Evolutionary conservation across 2,797 vertebrate species (phyloP).

Genomic region (Chrosomus eos): DNA sequence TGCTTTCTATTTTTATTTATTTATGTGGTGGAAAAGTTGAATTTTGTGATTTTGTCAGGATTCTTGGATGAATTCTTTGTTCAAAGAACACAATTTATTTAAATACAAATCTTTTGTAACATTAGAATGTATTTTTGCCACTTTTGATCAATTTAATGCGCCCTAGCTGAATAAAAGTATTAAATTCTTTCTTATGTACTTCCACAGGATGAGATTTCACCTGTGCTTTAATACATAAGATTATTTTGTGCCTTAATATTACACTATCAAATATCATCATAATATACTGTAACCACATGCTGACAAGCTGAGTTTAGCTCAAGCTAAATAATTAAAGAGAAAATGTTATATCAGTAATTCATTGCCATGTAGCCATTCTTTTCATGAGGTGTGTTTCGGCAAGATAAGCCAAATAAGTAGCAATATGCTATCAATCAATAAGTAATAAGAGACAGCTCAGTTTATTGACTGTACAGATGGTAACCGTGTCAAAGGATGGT

Average conservation of each 20-base stretch:
- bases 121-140: too few species aligned
- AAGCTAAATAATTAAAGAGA: neutral
- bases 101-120: too few species aligned
- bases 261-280: neutral
- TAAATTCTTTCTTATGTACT: too few species aligned
- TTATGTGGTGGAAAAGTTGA: too few species aligned
- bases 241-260: neutral
- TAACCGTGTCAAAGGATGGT: slow-evolving; percentile 54
- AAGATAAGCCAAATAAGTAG: slow-evolving; percentile 18
- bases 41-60: too few species aligned
- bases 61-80: too few species aligned
- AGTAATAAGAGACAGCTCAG: slow-evolving; percentile 9
- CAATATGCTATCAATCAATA: slow-evolving; percentile 21
- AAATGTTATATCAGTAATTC: neutral
- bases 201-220: neutral
- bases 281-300: neutral
- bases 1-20: too few species aligned
- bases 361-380: neutral
- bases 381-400: neutral
- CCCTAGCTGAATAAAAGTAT: too few species aligned
- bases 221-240: neutral
- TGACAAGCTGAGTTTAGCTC: neutral
- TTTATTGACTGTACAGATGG: neutral
- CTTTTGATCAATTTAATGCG: too few species aligned
- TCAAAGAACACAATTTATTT: too few species aligned